Evolutionary conservation across 2,113 vertebrate genomes (phyloP).

Genomic region (Chaetodon trifascialis): DNA sequence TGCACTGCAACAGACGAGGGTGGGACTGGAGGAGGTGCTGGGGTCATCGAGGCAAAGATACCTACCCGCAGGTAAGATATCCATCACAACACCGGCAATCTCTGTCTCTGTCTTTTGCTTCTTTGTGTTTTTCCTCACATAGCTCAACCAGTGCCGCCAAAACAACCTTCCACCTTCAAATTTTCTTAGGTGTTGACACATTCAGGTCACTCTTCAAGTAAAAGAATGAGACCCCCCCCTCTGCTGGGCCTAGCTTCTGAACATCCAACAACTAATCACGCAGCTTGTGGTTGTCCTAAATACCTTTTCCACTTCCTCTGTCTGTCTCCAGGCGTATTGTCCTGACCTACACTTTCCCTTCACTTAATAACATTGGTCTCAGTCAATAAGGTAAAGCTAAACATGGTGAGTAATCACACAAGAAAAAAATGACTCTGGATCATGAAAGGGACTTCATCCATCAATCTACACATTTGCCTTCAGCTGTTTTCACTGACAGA

Average conservation of each 20-base stretch:
- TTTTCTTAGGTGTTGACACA: constrained; percentile 33
- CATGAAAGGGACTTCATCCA: background rate
- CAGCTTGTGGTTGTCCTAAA: constrained; percentile 36
- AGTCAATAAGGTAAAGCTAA: background rate
- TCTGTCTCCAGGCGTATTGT: constrained; percentile 32
- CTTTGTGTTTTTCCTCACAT: constrained; percentile 25
- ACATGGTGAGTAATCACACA: background rate
- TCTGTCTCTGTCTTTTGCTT: constrained; percentile 28
- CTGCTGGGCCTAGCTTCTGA: constrained; percentile 3
- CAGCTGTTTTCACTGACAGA: background rate
- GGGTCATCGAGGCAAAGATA: constrained; percentile 74
- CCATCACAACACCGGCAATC: background rate
- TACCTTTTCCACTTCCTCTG: constrained; percentile 36
- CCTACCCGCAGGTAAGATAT: constrained; percentile 90
- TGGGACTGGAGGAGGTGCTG: constrained; percentile 77
- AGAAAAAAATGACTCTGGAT: background rate
- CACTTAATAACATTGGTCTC: constrained; percentile 3
- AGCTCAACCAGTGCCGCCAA: constrained; percentile 11
- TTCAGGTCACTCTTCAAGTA: constrained; percentile 53
- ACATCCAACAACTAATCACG: constrained; percentile 28
- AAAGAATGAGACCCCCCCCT: constrained; percentile 33
- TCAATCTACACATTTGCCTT: background rate
- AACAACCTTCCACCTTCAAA: constrained; percentile 5
- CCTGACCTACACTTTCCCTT: constrained; percentile 19
- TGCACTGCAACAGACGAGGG: constrained; percentile 77